A percentile compares a stretch with the other conserved stretches of the same genome.
Evolutionary conservation across 92 coral and sea anemone species (phyloP).

Genomic region (Palythoa grandiflora): DNA sequence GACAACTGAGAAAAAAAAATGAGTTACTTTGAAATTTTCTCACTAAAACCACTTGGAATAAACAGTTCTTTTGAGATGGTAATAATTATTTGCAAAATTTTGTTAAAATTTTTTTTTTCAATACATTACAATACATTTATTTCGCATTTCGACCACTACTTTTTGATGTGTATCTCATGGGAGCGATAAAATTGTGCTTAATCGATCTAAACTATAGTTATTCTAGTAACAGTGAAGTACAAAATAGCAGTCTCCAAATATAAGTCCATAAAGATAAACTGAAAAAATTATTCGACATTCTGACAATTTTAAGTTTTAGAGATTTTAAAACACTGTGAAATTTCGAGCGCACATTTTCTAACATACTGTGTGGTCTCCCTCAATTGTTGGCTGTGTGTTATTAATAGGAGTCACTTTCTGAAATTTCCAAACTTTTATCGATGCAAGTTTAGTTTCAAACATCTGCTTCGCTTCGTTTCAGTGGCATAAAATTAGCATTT

Average conservation of each 20-base stretch:
- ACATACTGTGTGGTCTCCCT: not conserved
- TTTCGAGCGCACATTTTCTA: not conserved
- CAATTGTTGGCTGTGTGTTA: not conserved
- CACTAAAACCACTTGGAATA: not conserved
- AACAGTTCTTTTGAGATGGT: no score
- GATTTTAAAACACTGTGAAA: not conserved
- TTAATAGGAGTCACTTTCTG: not conserved
- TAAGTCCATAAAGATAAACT: no score
- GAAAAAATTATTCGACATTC: no score
- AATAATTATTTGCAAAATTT: no score
- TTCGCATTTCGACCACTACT: no score
- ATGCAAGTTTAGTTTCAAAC: constrained; percentile 6
- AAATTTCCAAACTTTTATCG: constrained; percentile 5
- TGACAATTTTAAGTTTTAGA: not conserved
- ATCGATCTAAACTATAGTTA: no score
- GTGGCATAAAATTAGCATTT: not conserved
- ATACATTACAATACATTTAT: no score
- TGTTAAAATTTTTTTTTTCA: no score
- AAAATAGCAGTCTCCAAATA: no score
- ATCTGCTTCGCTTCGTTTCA: constrained; percentile 30
- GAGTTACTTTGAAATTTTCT: not conserved
- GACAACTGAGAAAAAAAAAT: not conserved
- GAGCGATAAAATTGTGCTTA: no score
- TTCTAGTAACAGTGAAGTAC: no score
- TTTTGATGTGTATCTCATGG: no score